Base-by-base conservation (phyloP, 2,888 invertebrate species). In the Lasioglossum malachurum region DNA sequence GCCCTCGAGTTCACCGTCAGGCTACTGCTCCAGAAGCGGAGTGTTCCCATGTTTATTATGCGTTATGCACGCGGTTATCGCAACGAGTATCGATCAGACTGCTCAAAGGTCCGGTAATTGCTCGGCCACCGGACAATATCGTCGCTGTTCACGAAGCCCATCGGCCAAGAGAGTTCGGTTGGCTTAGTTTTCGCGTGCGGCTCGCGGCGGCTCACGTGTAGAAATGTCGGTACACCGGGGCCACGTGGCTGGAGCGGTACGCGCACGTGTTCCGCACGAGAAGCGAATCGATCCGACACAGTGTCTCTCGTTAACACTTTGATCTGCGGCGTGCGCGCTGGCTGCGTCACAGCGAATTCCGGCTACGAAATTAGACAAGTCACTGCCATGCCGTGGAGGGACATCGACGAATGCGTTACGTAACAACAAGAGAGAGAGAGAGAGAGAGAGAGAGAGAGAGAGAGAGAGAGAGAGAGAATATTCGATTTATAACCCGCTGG, bases 251-350 rank as follows among this genome's bases (percentile, higher is more conserved):
- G 80, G 38, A 38, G 49, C 49, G 67, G 38, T 73, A 44, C 64
- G 80, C 74, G 86, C 90, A 90, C 90, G 90, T 89, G 90, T 87
- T 78, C 38, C n/a, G 53, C 83, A 84, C 79, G 83, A 78, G 83
- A 75, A 76, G 27, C 83, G 80, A 80, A 87, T 86, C 87, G 87
- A 87, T 86, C 78, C 80, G n/a, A 38, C 80, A 38, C 69, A 23
- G 35, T 38, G 78, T 76, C 76, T 87, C 78, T 87, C 78, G 87
- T 87, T 87, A 83, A 81, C 87, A 53, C 83, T 87, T 87, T 83
- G 87, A 87, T 87, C 87, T 79, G 76, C 69, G 73, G 12, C 73
- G n/a, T 38, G 19, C 73, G 38, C 64, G 71, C 53, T 10, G 53
- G 7, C 69, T 27, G 72, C 78, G 44, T 78, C 75, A 49, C 60